Evolutionary conservation across 1,140 invertebrate genomes (phyloP), one percentile per base, ranked within the genome.

Genomic region (Ceratoteleas bidentatus): DNA sequence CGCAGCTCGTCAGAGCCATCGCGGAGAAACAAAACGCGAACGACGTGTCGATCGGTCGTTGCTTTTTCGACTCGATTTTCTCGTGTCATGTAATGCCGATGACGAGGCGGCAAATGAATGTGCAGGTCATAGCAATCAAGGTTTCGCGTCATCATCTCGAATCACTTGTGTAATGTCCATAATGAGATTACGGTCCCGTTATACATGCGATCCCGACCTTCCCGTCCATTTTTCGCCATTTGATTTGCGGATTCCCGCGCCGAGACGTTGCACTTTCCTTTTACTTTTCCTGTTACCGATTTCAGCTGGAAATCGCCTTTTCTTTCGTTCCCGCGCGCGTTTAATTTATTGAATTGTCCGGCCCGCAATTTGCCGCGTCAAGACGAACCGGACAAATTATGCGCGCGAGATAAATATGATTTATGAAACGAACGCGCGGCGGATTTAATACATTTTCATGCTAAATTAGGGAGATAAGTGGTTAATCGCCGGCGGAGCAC

Each of bases 101-200:
- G 76, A 80, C 69, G 62, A 62, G 40, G 78, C 78, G 66, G 79
- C 79, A 68, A 66, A 72, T 68, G 57, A 76, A 82, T 68, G 68
- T 65, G 54, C 61, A 62, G 73, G 79, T 82, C 73, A 52, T 68
- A 62, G 68, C 62, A 81, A 81, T 81, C 79, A 75, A 72, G 47
- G 60, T 81, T 76, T 65, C 68, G 72, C 79, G 73, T 68, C 79
- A 76, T 82, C 79, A 81, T 82, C 66, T 57, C 73, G 68, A 65
- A 68, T 68, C 70, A 62, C 79, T 82, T 76, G 79, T 75, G 73
- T 82, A 82, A 82, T 82, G 79, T 66, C 65, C 79, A 65, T 82
- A 70, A 77, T 75, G 79, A 82, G 79, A 76, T 76, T 82, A 76
- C 66, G 58, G 73, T 82, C 72, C 79, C 79, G 79, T 82, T 77